Evolutionary conservation across 2,888 invertebrate genomes (phyloP), one percentile per base, ranked within the genome.

Genomic region (Lutraria lutraria): DNA sequence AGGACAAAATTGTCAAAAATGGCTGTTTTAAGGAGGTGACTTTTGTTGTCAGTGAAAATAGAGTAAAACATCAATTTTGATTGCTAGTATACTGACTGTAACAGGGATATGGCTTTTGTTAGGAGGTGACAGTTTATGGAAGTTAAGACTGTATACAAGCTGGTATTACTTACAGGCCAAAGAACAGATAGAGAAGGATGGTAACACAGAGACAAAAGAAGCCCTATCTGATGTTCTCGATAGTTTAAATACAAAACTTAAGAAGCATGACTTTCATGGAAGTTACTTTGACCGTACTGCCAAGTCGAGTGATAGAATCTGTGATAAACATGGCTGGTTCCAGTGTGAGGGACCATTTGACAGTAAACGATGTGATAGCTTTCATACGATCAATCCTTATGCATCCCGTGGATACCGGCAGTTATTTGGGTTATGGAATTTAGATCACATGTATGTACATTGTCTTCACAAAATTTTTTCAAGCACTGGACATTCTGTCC

Each of bases 321-420:
- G 96, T 94, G 95, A 96, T 89, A 93, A 92, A 10, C 91, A 94
- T 21, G 96, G 96, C n/a, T 94, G 95, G 94, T 96, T 96, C 89
- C 88, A 90, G 80, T 96, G 96, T 89, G 94, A 96, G 86, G 96
- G 96, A 4, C 94, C 94, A 25, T 96, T 93, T 80, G 95, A 96
- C 87, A 88, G 91, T 63, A 90, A 93, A 10, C 54, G 85, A 13
- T 96, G 97, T 91, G 91, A 94, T 31, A 94, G 94, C 72, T 93
- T 91, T 54, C 95, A 95, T 87, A 94, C 94, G 6, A 94, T 95
- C 72, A 95, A 95, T 88, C 95, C 95, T 0, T 95, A 95, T 83
- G 94, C 95, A 2, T 95, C 95, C 8, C 91, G 93, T 31, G 94
- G 94, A 1, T 94, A 95, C 84, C 89, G 95, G 12, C 94, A 94